Evolutionary conservation across 2,888 invertebrate genomes (phyloP), one percentile per base, ranked within the genome.

Genomic region (Pseudococcus viburni): DNA sequence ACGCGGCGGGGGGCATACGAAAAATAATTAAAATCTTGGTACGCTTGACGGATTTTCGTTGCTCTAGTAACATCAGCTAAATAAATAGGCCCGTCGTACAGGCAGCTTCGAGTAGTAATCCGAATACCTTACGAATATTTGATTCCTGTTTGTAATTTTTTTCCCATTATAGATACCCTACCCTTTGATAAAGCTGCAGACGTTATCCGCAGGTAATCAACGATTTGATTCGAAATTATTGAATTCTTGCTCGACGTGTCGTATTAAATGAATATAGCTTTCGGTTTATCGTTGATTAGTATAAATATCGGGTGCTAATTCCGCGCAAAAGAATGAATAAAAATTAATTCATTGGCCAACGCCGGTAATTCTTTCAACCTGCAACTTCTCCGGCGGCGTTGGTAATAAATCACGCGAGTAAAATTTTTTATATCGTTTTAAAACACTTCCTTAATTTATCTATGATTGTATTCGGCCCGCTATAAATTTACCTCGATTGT

Each of bases 41-140:
- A 73, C 68, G 68, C 68, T 73, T 73, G 68, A 73, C 33, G 68
- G 68, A 73, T 73, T 73, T 73, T 73, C 68, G 26, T 73, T 73
- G 33, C 68, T 73, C 68, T 73, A 26, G 68, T 73, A 73, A 73
- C 68, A 33, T 73, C 26, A 33, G 26, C 33, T 73, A 73, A 73
- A 73, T 73, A 73, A 15, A 64, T 33, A 33, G 26, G 68, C 26
- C 0, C 8, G 59, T n/a, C n/a, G 59, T 19, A 59, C 19, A 1
- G 26, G 26, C 26, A 33, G 3, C 26, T 33, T 33, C 26, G 26
- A 33, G 26, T 33, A 33, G 26, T 33, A 33, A 33, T 33, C 26
- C 26, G 3, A 33, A 33, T 33, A 33, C 26, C 26, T 33, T 33
- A 33, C 26, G 26, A 33, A 33, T 33, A 33, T 33, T 33, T 33